Percentiles rank a stretch among this genome's conserved stretches.
Evolutionary conservation across 2,888 invertebrate genomes (phyloP).

Genomic region (Syrphus vitripennis): DNA sequence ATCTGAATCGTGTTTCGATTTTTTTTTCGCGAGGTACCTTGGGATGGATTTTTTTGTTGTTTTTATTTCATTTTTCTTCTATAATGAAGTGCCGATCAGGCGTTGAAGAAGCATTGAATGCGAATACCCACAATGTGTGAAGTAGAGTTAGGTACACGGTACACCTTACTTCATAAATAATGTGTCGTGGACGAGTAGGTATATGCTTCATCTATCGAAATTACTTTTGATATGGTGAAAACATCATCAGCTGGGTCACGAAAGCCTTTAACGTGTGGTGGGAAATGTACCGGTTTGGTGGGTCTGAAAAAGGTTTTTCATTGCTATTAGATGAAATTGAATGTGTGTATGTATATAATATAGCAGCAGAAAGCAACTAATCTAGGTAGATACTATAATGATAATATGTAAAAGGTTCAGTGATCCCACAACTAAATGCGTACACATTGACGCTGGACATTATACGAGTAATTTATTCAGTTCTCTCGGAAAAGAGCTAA

Average conservation of each 20-base stretch:
- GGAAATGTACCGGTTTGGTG: conserved; percentile 50
- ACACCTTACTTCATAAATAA: not conserved
- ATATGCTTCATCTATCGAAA: not conserved
- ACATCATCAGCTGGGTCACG: conserved; percentile 33
- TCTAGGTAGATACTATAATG: not conserved
- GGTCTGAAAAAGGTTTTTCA: conserved; percentile 38
- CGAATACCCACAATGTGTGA: not conserved
- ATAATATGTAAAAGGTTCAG: conserved; percentile 17
- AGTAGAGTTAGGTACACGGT: not conserved
- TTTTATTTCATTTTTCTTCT: conserved; percentile 1
- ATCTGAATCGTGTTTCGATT: conserved; percentile 46
- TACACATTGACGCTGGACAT: not conserved
- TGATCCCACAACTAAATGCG: not conserved
- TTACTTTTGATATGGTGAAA: conserved; percentile 46
- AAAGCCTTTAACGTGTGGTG: conserved; percentile 23
- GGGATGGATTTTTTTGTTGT: not conserved
- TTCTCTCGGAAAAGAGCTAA: not conserved
- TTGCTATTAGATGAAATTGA: conserved; percentile 9
- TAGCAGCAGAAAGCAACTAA: conserved; percentile 6
- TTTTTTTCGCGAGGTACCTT: conserved; percentile 25
- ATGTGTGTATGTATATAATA: too few species aligned
- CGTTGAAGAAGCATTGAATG: not conserved
- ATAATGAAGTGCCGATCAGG: not conserved
- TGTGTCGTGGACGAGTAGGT: too few species aligned
- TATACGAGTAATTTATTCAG: not conserved